Base-by-base conservation (phyloP, 2,797 vertebrate species). In the Silurus lanzhouensis region DNA sequence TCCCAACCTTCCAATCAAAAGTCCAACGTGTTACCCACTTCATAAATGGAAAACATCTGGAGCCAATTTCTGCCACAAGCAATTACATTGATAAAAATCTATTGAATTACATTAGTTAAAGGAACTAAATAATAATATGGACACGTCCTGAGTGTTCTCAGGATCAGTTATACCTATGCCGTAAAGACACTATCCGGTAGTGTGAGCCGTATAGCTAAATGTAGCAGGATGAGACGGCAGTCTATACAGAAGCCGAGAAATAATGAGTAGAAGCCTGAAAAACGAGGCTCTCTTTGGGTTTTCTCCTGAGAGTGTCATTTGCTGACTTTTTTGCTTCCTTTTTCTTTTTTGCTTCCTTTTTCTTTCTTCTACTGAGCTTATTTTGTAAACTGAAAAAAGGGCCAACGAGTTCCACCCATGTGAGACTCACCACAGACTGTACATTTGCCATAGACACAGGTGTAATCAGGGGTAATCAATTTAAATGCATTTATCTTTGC, bases 191-290 rank as follows among this genome's bases (percentile, higher is more conserved):
- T 17, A 77, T n/a, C 8, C 60, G 55, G 31, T 77, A 20, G 9
- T 38, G 57, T 2, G 14, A 44, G 4, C 52, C 8, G 58, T 57
- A 31, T 76, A 76, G 31, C 52, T 78, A 38, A 61, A 17, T 27
- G 3, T 14, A 61, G 57, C 76, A 78, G 27, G 5, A 38, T 44
- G 76, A 60, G 27, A 57, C 31, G 6, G 10, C 76, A 44, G 57
- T 61, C 76, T 78, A 44, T 60, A 78, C 5, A 78, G 19, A 44
- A 61, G 19, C 31, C 1, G 76, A 61, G 76, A 61, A 78, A 44
- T 78, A 78, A 78, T 78, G 57, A 78, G 76, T 13, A 78, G 55
- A 66, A 78, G 75, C 12, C n/a, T 58, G 72, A 66, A 57, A 75
- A 67, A 25, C 9, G 19, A 76, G 46, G 46, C 15, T 52, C 63